A percentile compares a stretch with the other conserved stretches of the same genome.
Evolutionary conservation across 2,888 invertebrate genomes (phyloP).

Genomic region (Epinotia brunnichana): DNA sequence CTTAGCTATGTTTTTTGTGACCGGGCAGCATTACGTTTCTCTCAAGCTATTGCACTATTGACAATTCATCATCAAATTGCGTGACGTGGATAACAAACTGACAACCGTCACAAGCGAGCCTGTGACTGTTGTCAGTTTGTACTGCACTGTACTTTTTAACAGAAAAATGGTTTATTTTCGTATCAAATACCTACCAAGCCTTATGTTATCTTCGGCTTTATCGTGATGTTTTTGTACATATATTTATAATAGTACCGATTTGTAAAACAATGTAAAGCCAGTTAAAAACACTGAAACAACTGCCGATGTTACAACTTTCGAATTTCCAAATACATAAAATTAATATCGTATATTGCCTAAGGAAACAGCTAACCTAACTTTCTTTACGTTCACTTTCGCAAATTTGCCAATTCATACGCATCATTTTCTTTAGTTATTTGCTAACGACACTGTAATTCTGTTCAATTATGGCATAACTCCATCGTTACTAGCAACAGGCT

Average conservation of each 20-base stretch:
- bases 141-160: too few species aligned
- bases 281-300: neutral
- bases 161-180: too few species aligned
- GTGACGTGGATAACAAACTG: too few species aligned
- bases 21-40: too few species aligned
- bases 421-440: slow-evolving; percentile 37
- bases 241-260: neutral
- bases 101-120: too few species aligned
- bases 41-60: too few species aligned
- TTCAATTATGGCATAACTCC: slow-evolving; percentile 24
- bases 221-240: too few species aligned
- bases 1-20: too few species aligned
- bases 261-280: neutral
- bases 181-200: too few species aligned
- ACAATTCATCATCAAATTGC: too few species aligned
- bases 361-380: slow-evolving; percentile 17
- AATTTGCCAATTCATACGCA: slow-evolving; percentile 31
- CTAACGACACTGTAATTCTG: slow-evolving; percentile 15
- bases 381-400: slow-evolving; percentile 35
- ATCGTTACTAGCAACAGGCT: slow-evolving; percentile 24
- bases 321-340: neutral
- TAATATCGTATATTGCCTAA: neutral
- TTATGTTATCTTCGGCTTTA: too few species aligned
- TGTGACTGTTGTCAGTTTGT: too few species aligned
- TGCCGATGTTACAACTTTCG: neutral